Evolutionary conservation across 2,888 invertebrate genomes (phyloP).

Genomic region (Acleris literana): DNA sequence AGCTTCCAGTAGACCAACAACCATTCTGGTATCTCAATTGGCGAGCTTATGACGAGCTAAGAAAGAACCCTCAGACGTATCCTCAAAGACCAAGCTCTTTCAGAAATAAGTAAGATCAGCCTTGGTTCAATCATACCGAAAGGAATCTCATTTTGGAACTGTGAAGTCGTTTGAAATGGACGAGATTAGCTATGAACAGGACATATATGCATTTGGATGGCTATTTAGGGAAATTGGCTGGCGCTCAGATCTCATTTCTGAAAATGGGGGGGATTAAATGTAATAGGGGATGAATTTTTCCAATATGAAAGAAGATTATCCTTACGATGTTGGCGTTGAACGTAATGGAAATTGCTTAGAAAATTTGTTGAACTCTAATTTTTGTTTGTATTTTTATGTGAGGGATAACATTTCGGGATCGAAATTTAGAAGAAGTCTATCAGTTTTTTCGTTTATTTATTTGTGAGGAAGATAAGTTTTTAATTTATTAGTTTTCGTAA

Average conservation of each 20-base stretch:
- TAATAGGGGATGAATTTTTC: too few species aligned
- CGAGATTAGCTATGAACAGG: constrained; percentile 13
- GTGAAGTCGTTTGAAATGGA: background rate
- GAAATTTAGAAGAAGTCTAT: background rate
- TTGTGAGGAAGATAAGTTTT: too few species aligned
- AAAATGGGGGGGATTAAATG: background rate
- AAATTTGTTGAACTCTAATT: background rate
- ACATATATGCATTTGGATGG: constrained; percentile 1
- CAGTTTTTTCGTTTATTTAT: background rate
- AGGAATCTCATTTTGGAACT: constrained; percentile 1
- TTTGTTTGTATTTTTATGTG: background rate
- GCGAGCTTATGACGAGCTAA: constrained; percentile 82
- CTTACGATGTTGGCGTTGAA: background rate
- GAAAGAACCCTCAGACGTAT: constrained; percentile 64
- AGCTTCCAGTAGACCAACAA: constrained; percentile 84
- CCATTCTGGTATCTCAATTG: constrained; percentile 88
- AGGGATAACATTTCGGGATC: background rate
- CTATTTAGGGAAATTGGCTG: constrained; percentile 25
- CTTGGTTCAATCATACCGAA: background rate
- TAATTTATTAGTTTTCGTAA: background rate
- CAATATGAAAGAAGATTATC: too few species aligned
- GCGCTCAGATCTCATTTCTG: constrained; percentile 8
- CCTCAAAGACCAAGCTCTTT: constrained; percentile 58
- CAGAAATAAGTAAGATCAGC: constrained; percentile 15
- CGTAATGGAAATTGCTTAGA: background rate